Conservation (phyloP, 2,113 vertebrate genomes). For the Sceloporus undulatus region DNA sequence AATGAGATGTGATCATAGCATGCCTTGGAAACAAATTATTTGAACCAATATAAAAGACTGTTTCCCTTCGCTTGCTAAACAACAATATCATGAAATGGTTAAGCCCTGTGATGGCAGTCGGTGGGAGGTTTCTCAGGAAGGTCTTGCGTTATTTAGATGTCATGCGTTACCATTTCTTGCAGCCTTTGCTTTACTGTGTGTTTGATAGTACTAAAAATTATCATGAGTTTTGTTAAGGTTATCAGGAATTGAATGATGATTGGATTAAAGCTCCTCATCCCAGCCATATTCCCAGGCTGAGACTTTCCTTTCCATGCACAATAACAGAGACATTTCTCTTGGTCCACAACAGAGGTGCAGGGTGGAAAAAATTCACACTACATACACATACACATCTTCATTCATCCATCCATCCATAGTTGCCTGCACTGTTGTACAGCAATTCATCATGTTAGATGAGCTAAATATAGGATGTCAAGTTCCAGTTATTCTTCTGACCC, state of each 20-base stretch:
- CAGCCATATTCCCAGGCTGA: not conserved
- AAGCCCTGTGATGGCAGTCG: not conserved
- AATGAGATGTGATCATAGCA: not conserved
- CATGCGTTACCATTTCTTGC: not conserved
- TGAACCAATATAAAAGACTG: not conserved
- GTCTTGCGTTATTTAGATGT: not conserved
- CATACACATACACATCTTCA: too few relatives aligned
- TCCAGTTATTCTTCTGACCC: too few relatives aligned
- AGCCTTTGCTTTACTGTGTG: not conserved
- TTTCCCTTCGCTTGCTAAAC: not conserved
- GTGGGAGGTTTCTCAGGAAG: not conserved
- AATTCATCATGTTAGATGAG: too few relatives aligned
- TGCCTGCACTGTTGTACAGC: too few relatives aligned
- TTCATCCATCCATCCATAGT: too few relatives aligned
- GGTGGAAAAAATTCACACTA: too few relatives aligned
- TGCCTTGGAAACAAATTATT: conserved; percentile 6
- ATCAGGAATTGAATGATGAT: not conserved
- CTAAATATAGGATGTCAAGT: too few relatives aligned
- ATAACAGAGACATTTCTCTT: too few relatives aligned
- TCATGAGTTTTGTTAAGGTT: not conserved
- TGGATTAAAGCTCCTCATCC: not conserved
- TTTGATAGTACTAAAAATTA: not conserved
- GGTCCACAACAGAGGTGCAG: too few relatives aligned
- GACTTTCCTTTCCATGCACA: too few relatives aligned
- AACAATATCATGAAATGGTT: not conserved